A percentile compares a stretch with the other conserved stretches of the same genome.
These are phyloP conservation scores for Armadillidium nasatum DNA, from an alignment of 1,140 invertebrate genomes.

Conservation along the genomic window DNA sequence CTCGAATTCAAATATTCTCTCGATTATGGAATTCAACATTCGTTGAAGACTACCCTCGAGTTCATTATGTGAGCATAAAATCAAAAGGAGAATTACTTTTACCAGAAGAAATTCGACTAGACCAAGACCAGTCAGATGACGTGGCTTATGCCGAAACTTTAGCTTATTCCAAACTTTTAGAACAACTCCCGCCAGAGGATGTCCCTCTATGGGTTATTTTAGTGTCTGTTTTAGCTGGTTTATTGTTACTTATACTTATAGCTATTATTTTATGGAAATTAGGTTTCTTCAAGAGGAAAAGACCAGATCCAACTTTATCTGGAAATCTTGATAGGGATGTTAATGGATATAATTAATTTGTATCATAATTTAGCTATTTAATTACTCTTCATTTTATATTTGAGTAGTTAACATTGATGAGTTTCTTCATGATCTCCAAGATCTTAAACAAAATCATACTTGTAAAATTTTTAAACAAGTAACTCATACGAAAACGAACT, in stretches of 20 bases:
- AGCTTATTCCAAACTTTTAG: constrained; percentile 25
- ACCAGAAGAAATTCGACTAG: constrained; percentile 66
- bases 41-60: constrained; percentile 76
- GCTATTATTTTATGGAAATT: constrained; percentile 74
- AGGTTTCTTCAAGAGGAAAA: constrained; percentile 80
- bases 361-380: no score
- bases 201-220: constrained; percentile 79
- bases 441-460: no score
- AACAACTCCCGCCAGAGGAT: constrained; percentile 45
- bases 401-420: no score
- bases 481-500: no score
- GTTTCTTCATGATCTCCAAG: no score
- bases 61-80: constrained; percentile 73
- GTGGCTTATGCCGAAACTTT: constrained; percentile 26
- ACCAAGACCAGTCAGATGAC: constrained; percentile 53
- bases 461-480: no score
- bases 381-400: no score
- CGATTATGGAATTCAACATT: constrained; percentile 86
- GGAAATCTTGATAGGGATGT: constrained; percentile 74
- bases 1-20: constrained; percentile 71
- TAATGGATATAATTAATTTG: constrained; percentile 47
- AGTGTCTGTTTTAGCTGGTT: constrained; percentile 68
- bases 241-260: constrained; percentile 70
- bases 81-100: constrained; percentile 70
- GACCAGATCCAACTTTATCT: constrained; percentile 69